phyloP scores from a whole-genome alignment of 2,888 invertebrate genomes.

The Platerodrilus igneus region DNA sequence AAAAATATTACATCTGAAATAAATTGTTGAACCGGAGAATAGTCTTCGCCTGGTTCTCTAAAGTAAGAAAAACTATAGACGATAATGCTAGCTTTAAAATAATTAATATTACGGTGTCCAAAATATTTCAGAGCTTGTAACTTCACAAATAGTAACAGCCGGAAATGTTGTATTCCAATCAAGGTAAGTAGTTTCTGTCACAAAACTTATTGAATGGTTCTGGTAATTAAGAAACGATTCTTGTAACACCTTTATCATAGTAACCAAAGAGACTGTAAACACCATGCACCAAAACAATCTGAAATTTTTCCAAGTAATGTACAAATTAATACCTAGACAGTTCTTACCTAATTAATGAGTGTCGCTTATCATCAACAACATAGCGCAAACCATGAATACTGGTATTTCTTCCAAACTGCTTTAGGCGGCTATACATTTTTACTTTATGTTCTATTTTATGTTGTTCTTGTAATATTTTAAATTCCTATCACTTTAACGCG shows the following conservation, averaged over 20 bases:
- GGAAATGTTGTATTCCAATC: constrained; percentile 62
- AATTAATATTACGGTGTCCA: constrained; percentile 34
- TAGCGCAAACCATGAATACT: constrained; percentile 42
- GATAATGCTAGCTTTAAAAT: constrained; percentile 2
- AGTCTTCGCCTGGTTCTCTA: constrained; percentile 27
- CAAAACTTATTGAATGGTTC: constrained; percentile 49
- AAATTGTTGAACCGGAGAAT: constrained; percentile 37
- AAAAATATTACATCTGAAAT: constrained; percentile 49
- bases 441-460: background rate
- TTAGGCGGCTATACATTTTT: constrained; percentile 22
- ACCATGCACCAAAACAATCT: constrained; percentile 56
- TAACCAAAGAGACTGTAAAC: constrained; percentile 48
- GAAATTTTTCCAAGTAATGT: constrained; percentile 27
- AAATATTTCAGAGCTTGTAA: constrained; percentile 40
- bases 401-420: constrained; percentile 37
- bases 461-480: constrained; percentile 1
- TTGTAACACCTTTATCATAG: constrained; percentile 48
- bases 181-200: constrained; percentile 55
- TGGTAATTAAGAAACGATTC: constrained; percentile 54
- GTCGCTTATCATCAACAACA: constrained; percentile 34
- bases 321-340: background rate
- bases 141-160: constrained; percentile 57
- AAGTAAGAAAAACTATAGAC: constrained; percentile 10
- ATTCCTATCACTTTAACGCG: background rate
- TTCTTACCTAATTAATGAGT: constrained; percentile 34